These are phyloP conservation scores for Nannospalax galili DNA, from an alignment of 2,113 vertebrate genomes.

Conservation along the genomic window DNA sequence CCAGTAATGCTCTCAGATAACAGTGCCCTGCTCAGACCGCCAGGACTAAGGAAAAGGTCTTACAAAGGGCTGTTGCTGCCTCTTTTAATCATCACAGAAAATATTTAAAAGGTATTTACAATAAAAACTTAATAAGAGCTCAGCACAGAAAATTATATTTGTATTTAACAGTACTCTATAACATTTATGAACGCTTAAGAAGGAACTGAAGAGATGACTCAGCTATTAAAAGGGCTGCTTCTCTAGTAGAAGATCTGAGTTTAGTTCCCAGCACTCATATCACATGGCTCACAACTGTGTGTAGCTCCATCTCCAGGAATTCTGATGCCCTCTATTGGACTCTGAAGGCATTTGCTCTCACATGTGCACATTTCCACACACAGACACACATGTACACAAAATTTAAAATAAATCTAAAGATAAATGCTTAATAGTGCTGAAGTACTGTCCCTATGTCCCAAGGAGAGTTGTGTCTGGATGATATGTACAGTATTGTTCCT, in stretches of 20 bases:
- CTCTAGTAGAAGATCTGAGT: not conserved
- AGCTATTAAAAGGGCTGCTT: not conserved
- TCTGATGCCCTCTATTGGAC: not conserved
- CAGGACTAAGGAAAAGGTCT: not conserved
- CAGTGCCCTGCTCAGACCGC: not conserved
- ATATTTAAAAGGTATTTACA: not conserved
- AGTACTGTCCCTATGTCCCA: not conserved
- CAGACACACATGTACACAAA: not conserved
- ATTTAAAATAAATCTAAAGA: not conserved
- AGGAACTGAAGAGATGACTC: not conserved
- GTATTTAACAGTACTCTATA: not conserved
- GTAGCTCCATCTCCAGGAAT: not conserved
- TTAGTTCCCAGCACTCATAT: not conserved
- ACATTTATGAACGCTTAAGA: not conserved
- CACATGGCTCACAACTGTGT: not conserved
- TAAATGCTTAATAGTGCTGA: not conserved
- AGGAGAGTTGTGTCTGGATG: not conserved
- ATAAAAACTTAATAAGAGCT: not conserved
- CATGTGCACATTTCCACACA: not conserved
- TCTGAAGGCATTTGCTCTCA: not conserved
- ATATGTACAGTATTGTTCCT: not conserved
- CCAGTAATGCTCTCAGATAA: no score
- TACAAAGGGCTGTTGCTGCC: not conserved
- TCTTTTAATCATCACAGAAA: not conserved
- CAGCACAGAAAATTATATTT: not conserved